phyloP scores from a whole-genome alignment of 2,888 invertebrate species.

The Zootermopsis nevadensis region DNA sequence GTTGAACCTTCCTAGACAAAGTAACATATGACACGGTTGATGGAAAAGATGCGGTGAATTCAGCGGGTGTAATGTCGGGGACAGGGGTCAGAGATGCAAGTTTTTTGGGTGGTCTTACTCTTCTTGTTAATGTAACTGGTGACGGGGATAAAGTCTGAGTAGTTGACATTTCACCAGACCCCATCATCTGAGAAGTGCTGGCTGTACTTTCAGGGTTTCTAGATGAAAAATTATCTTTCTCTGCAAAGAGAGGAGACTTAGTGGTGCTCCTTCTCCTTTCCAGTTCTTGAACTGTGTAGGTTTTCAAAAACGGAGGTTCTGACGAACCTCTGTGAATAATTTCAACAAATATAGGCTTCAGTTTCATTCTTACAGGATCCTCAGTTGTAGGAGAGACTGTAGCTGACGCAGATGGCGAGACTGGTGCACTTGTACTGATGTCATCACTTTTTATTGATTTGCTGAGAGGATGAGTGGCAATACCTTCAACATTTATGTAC shows the following conservation, averaged over 20 bases:
- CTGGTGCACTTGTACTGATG: background rate
- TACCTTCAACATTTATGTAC: too few species aligned
- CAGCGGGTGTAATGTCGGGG: background rate
- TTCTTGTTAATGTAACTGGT: background rate
- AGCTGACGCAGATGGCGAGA: background rate
- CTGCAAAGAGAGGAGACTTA: background rate
- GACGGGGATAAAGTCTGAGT: background rate
- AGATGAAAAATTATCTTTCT: background rate
- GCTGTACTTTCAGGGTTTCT: background rate
- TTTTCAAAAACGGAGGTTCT: conserved; percentile 5
- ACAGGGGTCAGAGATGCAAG: background rate
- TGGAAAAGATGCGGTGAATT: background rate
- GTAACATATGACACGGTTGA: conserved; percentile 24
- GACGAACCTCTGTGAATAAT: background rate
- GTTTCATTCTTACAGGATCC: background rate
- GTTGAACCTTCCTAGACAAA: background rate
- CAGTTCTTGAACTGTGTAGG: conserved; percentile 16
- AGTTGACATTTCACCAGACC: background rate
- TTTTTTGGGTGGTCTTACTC: background rate
- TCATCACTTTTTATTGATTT: background rate
- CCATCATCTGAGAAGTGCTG: background rate
- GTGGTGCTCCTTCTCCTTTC: background rate
- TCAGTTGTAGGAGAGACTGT: background rate
- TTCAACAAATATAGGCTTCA: conserved; percentile 10
- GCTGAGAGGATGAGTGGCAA: too few species aligned